Base-by-base conservation (phyloP, 2,888 invertebrate species). In the Cheiracanthium punctorium region DNA sequence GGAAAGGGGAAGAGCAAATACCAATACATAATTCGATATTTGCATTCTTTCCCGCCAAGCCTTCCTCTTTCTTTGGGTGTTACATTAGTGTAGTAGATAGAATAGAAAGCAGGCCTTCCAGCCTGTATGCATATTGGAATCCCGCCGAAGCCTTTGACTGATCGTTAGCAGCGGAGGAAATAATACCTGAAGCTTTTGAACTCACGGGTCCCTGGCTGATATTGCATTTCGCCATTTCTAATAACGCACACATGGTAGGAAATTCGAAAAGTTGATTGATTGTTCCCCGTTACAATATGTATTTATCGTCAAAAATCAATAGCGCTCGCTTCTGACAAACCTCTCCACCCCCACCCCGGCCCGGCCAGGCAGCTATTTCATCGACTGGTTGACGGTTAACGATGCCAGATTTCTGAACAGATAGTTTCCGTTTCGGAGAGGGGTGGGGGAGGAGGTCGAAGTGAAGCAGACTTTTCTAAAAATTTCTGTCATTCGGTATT, bases 241-340 rank as follows among this genome's bases (percentile, higher is more conserved):
- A 87, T 87, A 87, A 87, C 80, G 77, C 71, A 87, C 81, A 87
- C 72, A 74, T 73, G 76, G 80, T 75, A 77, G 81, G 87, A 81
- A 81, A 86, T 86, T 86, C 80, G 79, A 86, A 87, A 87, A 87
- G 87, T 80, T 87, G 87, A 87, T 87, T 81, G 87, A 87, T 87
- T 77, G 87, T 81, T 73, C 72, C 87, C 77, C 48, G 86, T 81
- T 81, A 87, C 87, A 87, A 87, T 87, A 87, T 87, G 87, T 87
- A 87, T 87, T 87, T 87, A 87, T 87, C 87, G 87, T 80, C 80
- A 67, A 77, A 80, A 87, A 87, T 87, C 87, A 73, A 87, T 87
- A 87, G 29, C 80, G 74, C 70, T 65, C 75, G 71, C 75, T 80
- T 64, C 84, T 79, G 79, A 85, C 85, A 80, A 80, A 80, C 41